Base-by-base conservation (phyloP, 2,113 vertebrate species). In the Neodon shergylaensis region DNA sequence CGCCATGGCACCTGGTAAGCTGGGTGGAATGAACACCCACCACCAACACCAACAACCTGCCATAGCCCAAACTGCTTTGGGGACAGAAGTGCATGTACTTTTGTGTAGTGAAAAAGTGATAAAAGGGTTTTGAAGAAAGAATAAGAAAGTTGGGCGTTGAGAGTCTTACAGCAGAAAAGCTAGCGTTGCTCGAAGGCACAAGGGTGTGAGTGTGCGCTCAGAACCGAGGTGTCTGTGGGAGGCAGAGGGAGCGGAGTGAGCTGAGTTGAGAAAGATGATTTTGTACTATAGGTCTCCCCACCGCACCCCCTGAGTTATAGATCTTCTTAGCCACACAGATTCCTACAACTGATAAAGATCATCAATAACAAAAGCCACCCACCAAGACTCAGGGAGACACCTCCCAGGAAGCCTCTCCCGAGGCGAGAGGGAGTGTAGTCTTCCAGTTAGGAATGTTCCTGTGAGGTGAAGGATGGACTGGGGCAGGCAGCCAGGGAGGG, bases 301-400 rank as follows among this genome's bases (percentile, higher is more conserved):
- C 54, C 24, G 7, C 54, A 54, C 16, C 54, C 44, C 9, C 54
- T 42, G 19, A n/a, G n/a, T 89, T 93, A 52, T 14, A 87, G 61
- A 78, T 78, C n/a, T 79, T 96, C 85, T 89, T 42, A 94, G 63
- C 79, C 49, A 68, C 84, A 88, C 61, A 94, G 85, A 95, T 86
- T 90, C 84, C 24, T 42, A 31, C 90, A 63, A 82, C 88, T 95
- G 97, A 97, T 97, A 97, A 97, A 94, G n/a, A 96, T 91, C 95
- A 92, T 96, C 97, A 96, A 83, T 97, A 74, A 91, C 90, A 81
- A 28, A 31, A 95, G 54, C 97, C 96, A 98, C 96, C 96, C 97
- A 97, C 96, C 36, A 26, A 96, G 93, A 83, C 17, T 66, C 73
- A 33, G 26, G 17, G 79, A 19, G 77, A 42, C 92, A 94, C 97